Base-by-base conservation (phyloP, 2,797 vertebrate species). In the Cheirogaleus major region DNA sequence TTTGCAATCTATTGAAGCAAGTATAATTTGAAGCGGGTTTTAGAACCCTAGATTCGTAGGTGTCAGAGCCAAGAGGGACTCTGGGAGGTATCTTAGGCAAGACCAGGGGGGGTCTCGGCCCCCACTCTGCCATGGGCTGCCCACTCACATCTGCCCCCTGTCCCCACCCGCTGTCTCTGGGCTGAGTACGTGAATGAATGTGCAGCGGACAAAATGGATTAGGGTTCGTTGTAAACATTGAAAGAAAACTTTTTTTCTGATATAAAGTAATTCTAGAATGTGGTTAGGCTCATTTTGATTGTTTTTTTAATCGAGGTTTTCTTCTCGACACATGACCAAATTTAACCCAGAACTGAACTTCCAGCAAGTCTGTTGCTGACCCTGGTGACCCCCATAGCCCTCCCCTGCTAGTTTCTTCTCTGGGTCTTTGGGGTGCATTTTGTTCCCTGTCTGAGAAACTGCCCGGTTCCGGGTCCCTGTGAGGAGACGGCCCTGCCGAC, bases 151-250 rank as follows among this genome's bases (percentile, higher is more conserved):
- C 30, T 32, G 9, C 76, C 32, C 10, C 43, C 81, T 45, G 14
- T 22, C 27, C 59, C 30, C 1, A 4, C 67, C 52, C 3, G 5
- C 2, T 20, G 0, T 72, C 22, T 38, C 5, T 20, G 4, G 9
- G 4, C n/a, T 4, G 20, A 17, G 4, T 30, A 7, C 0, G 0
- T 20, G 12, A 83, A 14, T 11, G 15, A 61, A 3, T 2, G 5
- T 22, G 20, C 2, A 45, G 50, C 14, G 2, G 4, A 4, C n/a
- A 25, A 45, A 88, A 35, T 32, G 18, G 55, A 4, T 76, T 38
- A 20, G 22, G 27, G 30, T 45, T 67, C 61, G 23, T 27, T 82
- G n/a, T 88, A 25, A 95, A 95, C 70, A 52, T 48, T 7, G 59
- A 30, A 76, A 41, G 30, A 38, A 41, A 63, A 61, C 52, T 75